Evolutionary conservation across 53 echinoderm and acorn worm genomes (phyloP), one percentile per base, ranked within the genome.

Genomic region (Paelopatides confundens): DNA sequence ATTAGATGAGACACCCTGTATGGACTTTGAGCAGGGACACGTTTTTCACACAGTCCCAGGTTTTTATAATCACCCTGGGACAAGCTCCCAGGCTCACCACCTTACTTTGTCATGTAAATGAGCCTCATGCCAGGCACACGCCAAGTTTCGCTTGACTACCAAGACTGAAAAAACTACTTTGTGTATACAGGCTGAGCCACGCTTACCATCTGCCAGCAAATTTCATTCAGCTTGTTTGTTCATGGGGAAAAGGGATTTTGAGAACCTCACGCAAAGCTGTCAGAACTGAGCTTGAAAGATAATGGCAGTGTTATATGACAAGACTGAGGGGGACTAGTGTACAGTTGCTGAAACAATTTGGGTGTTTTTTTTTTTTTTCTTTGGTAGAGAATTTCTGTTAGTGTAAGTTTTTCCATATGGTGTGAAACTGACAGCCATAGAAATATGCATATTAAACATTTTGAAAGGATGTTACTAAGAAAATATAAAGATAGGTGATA

Each of bases 61-160:
- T 51, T 81, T n/a, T 53, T 81, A 81, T 81, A 81, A 81, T 81
- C 58, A 81, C 81, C 81, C 51, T 81, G 52, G 58, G 81, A 81
- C 47, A 53, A 54, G 51, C 58, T 81, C 34, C 49, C 28, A 53
- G 81, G 27, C 81, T 53, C 52, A 31, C 81, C 46, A 54, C 51
- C 52, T 81, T 34, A n/a, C 81, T 81, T 81, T 81, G 81, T 81
- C 52, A 81, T 81, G 81, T 54, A 81, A 81, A 81, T 81, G 81
- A 81, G 33, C 81, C 81, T 81, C 52, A 51, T 51, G 52, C 81
- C 53, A 53, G 81, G 52, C 81, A 81, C 81, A 54, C 81, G 51
- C 81, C 81, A 81, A 54, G 81, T 81, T 54, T 81, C 81, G 81
- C 81, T 81, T 81, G 52, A 51, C 43, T 54, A 53, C 31, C 34